Conservation (phyloP, 2,113 vertebrate species). For the Tamias sibiricus region DNA sequence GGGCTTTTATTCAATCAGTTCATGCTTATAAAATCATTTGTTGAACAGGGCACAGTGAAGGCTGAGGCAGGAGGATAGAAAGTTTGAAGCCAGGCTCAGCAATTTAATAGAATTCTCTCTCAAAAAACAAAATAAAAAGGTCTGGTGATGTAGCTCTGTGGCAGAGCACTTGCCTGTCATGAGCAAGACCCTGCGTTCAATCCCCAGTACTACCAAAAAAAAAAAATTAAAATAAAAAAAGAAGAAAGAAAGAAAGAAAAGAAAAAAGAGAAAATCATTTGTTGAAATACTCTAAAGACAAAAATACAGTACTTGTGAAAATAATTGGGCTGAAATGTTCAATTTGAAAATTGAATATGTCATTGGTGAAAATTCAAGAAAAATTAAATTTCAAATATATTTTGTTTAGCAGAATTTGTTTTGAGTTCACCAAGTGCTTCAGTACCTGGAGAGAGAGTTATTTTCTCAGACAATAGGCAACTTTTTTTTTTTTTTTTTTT, state of each 20-base stretch:
- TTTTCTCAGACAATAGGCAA: constrained; percentile 11
- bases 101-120: too few relatives aligned
- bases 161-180: background rate
- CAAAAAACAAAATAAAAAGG: background rate
- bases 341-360: background rate
- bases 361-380: background rate
- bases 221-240: too few relatives aligned
- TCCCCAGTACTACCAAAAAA: too few relatives aligned
- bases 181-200: background rate
- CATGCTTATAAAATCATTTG: constrained; percentile 11
- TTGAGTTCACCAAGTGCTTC: background rate
- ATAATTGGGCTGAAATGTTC: background rate
- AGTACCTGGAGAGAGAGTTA: background rate
- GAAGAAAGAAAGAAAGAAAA: too few relatives aligned
- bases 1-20: background rate
- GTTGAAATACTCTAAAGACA: background rate
- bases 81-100: background rate
- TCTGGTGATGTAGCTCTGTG: background rate
- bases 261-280: background rate
- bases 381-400: constrained; percentile 23
- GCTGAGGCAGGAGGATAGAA: background rate
- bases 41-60: background rate
- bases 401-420: constrained; percentile 13
- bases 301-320: background rate
- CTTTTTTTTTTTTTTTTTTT: too few relatives aligned